Percentiles rank a stretch among this genome's conserved stretches.
phyloP scores from a whole-genome alignment of 2,797 vertebrate genomes.

The Tapirus indicus region DNA sequence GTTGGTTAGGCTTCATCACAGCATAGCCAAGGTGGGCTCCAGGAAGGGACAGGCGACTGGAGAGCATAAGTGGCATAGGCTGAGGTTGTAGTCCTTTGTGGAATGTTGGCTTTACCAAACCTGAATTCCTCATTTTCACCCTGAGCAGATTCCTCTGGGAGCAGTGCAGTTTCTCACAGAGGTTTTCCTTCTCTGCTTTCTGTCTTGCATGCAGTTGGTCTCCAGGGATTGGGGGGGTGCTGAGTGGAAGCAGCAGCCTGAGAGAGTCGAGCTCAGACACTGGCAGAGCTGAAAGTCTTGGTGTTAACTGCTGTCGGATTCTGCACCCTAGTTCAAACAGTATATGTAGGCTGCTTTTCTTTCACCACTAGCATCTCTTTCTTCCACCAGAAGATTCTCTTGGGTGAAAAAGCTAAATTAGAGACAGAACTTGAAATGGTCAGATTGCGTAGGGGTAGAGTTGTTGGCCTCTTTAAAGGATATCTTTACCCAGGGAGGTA shows the following conservation, averaged over 20 bases:
- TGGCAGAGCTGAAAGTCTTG: neutral
- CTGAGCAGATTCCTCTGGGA: neutral
- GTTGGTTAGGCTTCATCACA: neutral
- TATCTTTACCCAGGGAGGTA: constrained; percentile 31
- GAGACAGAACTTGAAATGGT: constrained; percentile 10
- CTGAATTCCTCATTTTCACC: neutral
- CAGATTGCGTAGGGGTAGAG: neutral
- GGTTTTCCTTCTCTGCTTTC: neutral
- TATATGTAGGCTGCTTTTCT: neutral
- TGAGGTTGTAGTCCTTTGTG: neutral
- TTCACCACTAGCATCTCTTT: neutral
- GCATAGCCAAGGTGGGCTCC: neutral
- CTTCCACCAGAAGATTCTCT: neutral
- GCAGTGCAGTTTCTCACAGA: neutral
- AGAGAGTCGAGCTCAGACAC: neutral
- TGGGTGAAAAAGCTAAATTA: neutral
- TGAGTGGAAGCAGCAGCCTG: neutral
- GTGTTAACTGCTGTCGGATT: neutral
- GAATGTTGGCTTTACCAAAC: neutral
- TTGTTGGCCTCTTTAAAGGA: constrained; percentile 9
- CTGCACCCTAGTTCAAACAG: neutral
- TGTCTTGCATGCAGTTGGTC: neutral
- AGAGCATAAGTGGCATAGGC: neutral
- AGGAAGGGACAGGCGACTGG: neutral
- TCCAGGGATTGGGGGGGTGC: neutral